Base-by-base conservation (phyloP, 2,888 invertebrate species). In the Zaprionus obscuricornis region DNA sequence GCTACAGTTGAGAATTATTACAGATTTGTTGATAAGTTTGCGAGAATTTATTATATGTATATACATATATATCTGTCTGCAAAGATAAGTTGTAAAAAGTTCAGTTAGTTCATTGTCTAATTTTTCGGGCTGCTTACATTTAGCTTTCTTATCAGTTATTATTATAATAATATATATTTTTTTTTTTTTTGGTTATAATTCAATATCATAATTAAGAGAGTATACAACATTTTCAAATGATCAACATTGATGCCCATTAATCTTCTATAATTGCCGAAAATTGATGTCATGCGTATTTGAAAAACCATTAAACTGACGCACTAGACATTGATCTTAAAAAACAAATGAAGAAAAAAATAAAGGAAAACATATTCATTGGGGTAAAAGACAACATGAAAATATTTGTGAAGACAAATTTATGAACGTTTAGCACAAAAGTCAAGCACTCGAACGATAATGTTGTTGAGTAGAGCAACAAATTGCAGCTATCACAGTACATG, bases 341-440 rank as follows among this genome's bases (percentile, higher is more conserved):
- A 52, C 40, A 33, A 42, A 16, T 46, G 26, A 40, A n/a, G 0
- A 46, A 64, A 58, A 50, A 39, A 18, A 54, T 36, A 52, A 31
- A 1, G 7, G 7, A 20, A 34, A 27, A 14, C 11, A 8, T 70
- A 70, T 69, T 74, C 74, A 58, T 75, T 39, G 56, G 37, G 33
- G 10, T 36, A n/a, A n/a, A n/a, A 66, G 74, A 73, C 72, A 69
- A 64, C 63, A n/a, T 59, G 34, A 50, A 65, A 66, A 72, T 56
- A 75, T 75, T 63, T 70, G 70, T 74, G 77, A 68, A 64, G 82
- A 86, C 87, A 87, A 88, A 88, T 88, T 88, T 88, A 87, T 88
- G 86, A 78, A 76, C 84, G 79, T 76, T 85, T 84, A 75, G 79
- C 75, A 71, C 77, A 87, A 76, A 86, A 86, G 86, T 88, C 87